Conservation (phyloP, 2,797 vertebrate species). For the Chelidonichthys spinosus region DNA sequence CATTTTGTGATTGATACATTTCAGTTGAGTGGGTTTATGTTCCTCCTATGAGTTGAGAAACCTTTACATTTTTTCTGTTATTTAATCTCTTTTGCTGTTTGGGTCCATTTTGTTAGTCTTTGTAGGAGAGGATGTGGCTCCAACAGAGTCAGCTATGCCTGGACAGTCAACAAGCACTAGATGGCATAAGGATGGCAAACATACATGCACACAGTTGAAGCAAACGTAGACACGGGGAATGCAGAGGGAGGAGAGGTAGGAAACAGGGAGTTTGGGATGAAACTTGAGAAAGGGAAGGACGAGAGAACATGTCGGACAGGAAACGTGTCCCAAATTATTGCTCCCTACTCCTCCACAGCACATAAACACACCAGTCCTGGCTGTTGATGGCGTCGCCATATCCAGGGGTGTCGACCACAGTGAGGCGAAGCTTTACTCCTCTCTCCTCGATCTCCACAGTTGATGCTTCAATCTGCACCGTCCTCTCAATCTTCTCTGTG, state of each 20-base stretch:
- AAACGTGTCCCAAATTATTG: conserved; percentile 40
- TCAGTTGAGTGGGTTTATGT: neutral
- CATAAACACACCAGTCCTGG: conserved; percentile 88
- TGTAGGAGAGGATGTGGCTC: neutral
- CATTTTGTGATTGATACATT: neutral
- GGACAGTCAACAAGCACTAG: conserved; percentile 50
- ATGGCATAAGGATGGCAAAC: neutral
- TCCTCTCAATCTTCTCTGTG: conserved; percentile 97
- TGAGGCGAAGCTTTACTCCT: conserved; percentile 96
- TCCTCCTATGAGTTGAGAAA: neutral
- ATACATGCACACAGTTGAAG: neutral
- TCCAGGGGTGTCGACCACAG: conserved; percentile 97
- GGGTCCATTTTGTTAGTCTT: neutral
- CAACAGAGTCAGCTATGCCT: conserved; percentile 16
- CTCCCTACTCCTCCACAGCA: conserved; percentile 23
- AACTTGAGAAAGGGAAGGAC: conserved; percentile 48
- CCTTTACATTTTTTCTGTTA: neutral
- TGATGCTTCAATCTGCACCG: conserved; percentile 97
- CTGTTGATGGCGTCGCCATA: conserved; percentile 98
- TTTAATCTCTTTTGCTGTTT: neutral
- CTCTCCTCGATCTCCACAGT: conserved; percentile 98
- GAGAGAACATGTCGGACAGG: conserved; percentile 24
- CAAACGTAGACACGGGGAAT: conserved; percentile 42
- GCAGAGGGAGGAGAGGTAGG: conserved; percentile 40
- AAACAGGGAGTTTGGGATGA: conserved; percentile 43